Percentiles rank a stretch among this genome's conserved stretches.
Evolutionary conservation across 2,888 invertebrate species (phyloP).

Genomic region (Epicampocera succincta): DNA sequence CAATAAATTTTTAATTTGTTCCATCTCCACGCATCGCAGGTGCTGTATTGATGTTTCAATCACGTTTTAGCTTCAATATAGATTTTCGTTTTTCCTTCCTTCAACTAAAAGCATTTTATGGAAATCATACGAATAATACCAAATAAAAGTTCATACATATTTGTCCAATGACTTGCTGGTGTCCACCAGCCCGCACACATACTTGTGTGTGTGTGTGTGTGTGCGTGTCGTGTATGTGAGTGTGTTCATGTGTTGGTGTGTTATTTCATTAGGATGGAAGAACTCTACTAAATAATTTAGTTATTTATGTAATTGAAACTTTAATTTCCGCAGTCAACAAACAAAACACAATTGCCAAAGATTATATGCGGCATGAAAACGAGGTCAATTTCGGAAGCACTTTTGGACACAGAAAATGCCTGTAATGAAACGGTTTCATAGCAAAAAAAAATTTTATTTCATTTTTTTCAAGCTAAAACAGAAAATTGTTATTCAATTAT

Average conservation of each 20-base stretch:
- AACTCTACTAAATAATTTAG: constrained; percentile 30
- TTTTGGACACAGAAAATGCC: background rate
- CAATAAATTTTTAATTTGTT: constrained; percentile 5
- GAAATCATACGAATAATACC: background rate
- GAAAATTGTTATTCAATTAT: no score
- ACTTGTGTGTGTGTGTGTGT: no score
- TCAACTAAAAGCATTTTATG: background rate
- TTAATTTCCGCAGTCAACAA: constrained; percentile 55
- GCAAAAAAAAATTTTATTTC: no score
- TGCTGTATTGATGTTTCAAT: constrained; percentile 8
- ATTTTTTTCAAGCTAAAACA: no score
- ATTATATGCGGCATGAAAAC: background rate
- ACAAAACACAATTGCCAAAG: background rate
- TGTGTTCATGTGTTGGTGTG: background rate
- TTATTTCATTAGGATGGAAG: constrained; percentile 7
- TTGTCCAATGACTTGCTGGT: no score
- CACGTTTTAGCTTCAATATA: background rate
- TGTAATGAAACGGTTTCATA: no score
- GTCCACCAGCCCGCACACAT: no score
- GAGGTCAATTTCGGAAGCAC: background rate
- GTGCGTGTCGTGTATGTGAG: background rate
- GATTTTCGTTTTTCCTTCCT: background rate
- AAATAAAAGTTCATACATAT: no score
- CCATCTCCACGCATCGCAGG: background rate
- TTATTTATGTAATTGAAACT: constrained; percentile 62